Conservation (phyloP, 2,797 vertebrate species). For the Clarias laeviceps region DNA sequence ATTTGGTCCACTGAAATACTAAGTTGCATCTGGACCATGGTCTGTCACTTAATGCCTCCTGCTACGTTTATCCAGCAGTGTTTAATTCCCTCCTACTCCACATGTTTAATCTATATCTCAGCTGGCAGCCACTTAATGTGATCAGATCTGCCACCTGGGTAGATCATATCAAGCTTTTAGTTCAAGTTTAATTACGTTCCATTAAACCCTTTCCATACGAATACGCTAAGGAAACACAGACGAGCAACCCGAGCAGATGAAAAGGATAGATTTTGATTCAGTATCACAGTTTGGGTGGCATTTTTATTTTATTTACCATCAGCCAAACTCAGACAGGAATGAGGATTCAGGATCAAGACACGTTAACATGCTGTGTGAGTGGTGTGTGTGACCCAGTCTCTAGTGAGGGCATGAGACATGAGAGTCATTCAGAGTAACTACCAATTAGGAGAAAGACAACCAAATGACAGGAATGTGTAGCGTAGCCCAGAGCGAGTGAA, state of each 20-base stretch:
- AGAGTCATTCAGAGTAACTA: conserved; percentile 24
- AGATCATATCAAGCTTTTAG: conserved; percentile 2
- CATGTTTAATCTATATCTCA: conserved; percentile 14
- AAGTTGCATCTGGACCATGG: background rate
- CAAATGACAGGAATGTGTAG: conserved; percentile 46
- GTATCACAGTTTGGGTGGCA: conserved; percentile 11
- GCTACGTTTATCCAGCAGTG: background rate
- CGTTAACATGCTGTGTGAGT: conserved; percentile 10
- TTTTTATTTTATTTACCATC: conserved; percentile 14
- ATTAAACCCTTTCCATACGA: background rate
- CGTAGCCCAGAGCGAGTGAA: conserved; percentile 18
- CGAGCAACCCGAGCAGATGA: background rate
- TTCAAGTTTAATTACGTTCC: conserved; percentile 15
- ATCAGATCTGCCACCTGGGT: conserved; percentile 2
- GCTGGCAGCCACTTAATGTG: conserved; percentile 12
- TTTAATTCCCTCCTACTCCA: background rate
- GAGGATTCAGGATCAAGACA: background rate
- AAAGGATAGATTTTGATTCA: conserved; percentile 24
- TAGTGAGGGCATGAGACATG: conserved; percentile 29
- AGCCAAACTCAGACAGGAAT: conserved; percentile 29
- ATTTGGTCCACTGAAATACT: background rate
- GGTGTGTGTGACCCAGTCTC: conserved; percentile 35
- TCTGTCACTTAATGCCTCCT: background rate
- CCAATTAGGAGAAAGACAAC: conserved; percentile 54
- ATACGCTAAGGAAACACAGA: background rate